phyloP scores from a whole-genome alignment of 92 coral and sea anemone species.

The Actinostola sp. region DNA sequence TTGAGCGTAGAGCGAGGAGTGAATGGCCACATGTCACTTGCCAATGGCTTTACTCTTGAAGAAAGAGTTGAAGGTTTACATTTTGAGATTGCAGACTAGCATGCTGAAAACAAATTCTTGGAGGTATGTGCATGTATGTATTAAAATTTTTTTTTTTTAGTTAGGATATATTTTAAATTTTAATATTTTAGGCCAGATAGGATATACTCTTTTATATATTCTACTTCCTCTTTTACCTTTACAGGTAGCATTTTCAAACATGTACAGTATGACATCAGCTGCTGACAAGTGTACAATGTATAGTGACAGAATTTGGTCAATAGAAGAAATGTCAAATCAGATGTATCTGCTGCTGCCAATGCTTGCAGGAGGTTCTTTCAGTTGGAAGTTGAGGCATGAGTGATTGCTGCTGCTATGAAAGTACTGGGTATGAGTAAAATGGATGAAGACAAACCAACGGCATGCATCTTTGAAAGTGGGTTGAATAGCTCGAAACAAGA shows the following conservation, averaged over 20 bases:
- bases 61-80: constrained; percentile 65
- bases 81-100: constrained; percentile 64
- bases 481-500: constrained; percentile 44
- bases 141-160: not conserved
- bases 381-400: constrained; percentile 62
- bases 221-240: not conserved
- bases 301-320: constrained; percentile 62
- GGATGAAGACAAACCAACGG: constrained; percentile 47
- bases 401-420: constrained; percentile 71
- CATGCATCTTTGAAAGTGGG: constrained; percentile 1
- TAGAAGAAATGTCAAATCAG: constrained; percentile 75
- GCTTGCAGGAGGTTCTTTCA: constrained; percentile 72
- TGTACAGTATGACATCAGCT: constrained; percentile 68
- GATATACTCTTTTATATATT: not conserved
- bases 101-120: constrained; percentile 60
- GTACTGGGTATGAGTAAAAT: constrained; percentile 56
- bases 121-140: constrained; percentile 37
- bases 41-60: constrained; percentile 68
- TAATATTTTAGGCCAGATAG: not conserved
- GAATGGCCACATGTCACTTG: constrained; percentile 55
- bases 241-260: constrained; percentile 64
- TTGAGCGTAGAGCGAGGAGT: constrained; percentile 60
- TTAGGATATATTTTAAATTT: not conserved
- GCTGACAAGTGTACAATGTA: constrained; percentile 84
- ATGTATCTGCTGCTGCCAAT: constrained; percentile 73